phyloP scores from a whole-genome alignment of 2,888 invertebrate genomes.

The Trisateles emortualis region DNA sequence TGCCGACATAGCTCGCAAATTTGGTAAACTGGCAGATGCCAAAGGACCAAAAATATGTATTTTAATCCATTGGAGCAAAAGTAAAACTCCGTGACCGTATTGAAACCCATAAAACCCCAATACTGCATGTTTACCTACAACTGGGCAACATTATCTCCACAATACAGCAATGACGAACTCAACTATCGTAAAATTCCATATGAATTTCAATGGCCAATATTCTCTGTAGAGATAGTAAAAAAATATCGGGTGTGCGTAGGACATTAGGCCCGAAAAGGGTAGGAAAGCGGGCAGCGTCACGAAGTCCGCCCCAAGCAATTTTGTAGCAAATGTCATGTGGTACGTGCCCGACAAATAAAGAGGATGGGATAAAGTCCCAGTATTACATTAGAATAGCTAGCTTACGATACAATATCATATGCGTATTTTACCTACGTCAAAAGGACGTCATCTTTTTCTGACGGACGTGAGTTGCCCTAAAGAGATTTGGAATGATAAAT shows the following conservation, averaged over 20 bases:
- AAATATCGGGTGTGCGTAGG: constrained; percentile 72
- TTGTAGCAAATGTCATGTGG: constrained; percentile 83
- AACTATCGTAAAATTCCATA: constrained; percentile 53
- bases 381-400: constrained; percentile 73
- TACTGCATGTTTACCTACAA: background rate
- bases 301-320: constrained; percentile 83
- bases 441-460: constrained; percentile 45
- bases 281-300: constrained; percentile 71
- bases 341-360: constrained; percentile 85
- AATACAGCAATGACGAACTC: constrained; percentile 33
- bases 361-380: constrained; percentile 75
- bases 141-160: background rate
- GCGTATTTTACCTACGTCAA: constrained; percentile 46
- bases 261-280: constrained; percentile 77
- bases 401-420: constrained; percentile 58
- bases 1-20: no score
- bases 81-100: no score
- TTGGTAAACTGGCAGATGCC: no score
- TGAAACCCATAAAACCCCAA: no score
- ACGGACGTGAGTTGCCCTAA: constrained; percentile 43
- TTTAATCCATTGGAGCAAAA: no score
- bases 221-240: constrained; percentile 66
- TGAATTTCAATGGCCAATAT: constrained; percentile 70
- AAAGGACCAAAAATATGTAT: no score
- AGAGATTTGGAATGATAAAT: constrained; percentile 48